Base-by-base conservation (phyloP, 2,797 vertebrate species). In the Chiloscyllium punctatum region DNA sequence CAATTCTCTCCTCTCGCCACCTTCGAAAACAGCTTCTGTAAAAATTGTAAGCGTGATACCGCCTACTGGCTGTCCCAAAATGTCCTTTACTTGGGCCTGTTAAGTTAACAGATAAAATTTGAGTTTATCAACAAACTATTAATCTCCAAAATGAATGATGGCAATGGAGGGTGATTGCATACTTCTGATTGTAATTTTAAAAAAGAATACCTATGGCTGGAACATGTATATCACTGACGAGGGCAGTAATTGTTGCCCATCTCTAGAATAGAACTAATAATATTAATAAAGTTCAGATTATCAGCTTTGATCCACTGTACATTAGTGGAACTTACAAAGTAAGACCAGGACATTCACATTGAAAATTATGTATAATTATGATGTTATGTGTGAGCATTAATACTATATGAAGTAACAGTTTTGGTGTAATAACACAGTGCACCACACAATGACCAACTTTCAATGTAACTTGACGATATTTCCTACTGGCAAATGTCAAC, bases 11-110 rank as follows among this genome's bases (percentile, higher is more conserved):
- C 0, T 94, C 23, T 96, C 96, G 69, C 96, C 91, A 27, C 97
- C 96, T 13, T 33, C 96, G 48, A 77, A 91, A 0, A 98, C 0
- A 0, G 96, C 96, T 1, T 96, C 97, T 42, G 97, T 97, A 27
- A 96, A 97, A 96, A 99, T 0, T 0, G 21, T 97, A 8, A 99
- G 92, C 0, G 96, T 96, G 2, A 99, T 4, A 4, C 96, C 96
- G 62, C 96, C 96, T 84, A 98, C 96, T 0, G 97, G 96, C 1
- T 97, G 94, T 79, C 97, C 98, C 66, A 97, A 68, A 0, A 98
- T 98, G 96, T 99, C 98, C 82, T 98, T 99, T 84, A 99, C 98
- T 96, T 98, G 97, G 42, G 98, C 98, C 99, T 99, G 96, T 95
- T 96, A 48, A 95, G 71, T 95, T 3, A 95, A 96, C 0, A 96